Evolutionary conservation across 2,797 vertebrate species (phyloP).

Genomic region (Nothura maculosa): DNA sequence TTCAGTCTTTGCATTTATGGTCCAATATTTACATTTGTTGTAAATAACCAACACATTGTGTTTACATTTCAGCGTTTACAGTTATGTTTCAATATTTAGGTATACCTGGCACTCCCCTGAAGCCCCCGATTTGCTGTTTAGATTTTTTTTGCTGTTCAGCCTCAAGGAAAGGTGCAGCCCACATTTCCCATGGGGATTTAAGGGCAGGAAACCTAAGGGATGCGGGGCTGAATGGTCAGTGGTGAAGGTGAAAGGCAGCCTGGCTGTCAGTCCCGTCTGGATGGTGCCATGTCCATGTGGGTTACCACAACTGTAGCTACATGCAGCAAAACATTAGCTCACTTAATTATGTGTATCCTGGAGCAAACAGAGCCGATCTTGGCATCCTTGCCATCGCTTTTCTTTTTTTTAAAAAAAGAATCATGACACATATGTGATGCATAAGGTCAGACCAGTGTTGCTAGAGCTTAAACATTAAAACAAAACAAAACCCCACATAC

Average conservation of each 20-base stretch:
- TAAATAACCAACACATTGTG: too few species aligned
- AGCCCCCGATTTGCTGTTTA: neutral
- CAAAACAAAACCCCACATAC: neutral
- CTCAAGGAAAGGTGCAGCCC: neutral
- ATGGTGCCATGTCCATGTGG: neutral
- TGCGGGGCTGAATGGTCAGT: neutral
- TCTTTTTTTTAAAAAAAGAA: neutral
- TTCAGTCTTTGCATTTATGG: too few species aligned
- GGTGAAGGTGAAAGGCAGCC: neutral
- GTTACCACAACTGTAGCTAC: neutral
- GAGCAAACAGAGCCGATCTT: neutral
- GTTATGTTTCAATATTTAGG: neutral
- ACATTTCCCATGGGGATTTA: rapidly evolving
- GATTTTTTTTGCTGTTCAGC: rapidly evolving
- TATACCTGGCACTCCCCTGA: neutral
- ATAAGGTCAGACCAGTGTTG: neutral
- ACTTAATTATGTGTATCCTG: neutral
- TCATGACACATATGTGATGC: neutral
- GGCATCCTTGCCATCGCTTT: neutral
- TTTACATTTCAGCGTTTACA: too few species aligned
- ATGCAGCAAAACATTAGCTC: neutral
- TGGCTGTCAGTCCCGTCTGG: neutral
- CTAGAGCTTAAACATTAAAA: too few species aligned
- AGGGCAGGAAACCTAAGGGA: neutral
- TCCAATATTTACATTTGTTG: too few species aligned